Evolutionary conservation across 2,888 invertebrate species (phyloP).

Genomic region (Acanthosepion pharaonis): DNA sequence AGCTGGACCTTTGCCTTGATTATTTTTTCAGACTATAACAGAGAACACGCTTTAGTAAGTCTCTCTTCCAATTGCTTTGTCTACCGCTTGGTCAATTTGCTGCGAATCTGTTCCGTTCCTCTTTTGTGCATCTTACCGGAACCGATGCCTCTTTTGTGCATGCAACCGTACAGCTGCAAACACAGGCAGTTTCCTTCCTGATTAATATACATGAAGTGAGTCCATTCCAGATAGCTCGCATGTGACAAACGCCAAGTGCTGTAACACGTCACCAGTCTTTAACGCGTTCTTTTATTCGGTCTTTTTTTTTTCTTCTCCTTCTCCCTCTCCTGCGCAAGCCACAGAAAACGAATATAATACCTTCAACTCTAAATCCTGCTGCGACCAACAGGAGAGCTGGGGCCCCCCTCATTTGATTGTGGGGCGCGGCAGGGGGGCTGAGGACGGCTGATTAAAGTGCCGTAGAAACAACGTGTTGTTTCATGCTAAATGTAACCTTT

Average conservation of each 20-base stretch:
- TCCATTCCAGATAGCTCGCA: neutral
- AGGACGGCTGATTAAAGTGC: constrained; percentile 44
- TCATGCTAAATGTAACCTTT: constrained; percentile 41
- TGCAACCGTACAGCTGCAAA: constrained; percentile 40
- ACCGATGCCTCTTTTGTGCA: constrained; percentile 40
- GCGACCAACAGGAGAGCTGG: constrained; percentile 46
- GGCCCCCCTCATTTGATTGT: constrained; percentile 44
- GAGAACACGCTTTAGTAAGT: constrained; percentile 18
- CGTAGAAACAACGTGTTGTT: constrained; percentile 42
- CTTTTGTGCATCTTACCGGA: constrained; percentile 42
- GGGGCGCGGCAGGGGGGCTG: constrained; percentile 45
- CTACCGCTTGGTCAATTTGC: constrained; percentile 34
- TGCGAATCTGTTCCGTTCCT: neutral
- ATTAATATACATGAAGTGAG: constrained; percentile 39
- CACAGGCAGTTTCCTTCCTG: constrained; percentile 10
- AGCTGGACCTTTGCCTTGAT: constrained; percentile 40
- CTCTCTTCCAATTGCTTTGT: constrained; percentile 38
- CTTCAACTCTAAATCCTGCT: constrained; percentile 45
- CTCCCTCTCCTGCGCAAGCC: constrained; percentile 37
- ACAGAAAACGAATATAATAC: constrained; percentile 44
- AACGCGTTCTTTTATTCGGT: neutral
- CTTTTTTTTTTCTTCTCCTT: constrained; percentile 39
- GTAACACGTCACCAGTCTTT: neutral
- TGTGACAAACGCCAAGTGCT: constrained; percentile 33
- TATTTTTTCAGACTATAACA: constrained; percentile 42